phyloP scores from a whole-genome alignment of 2,113 vertebrate genomes.

The Myotis yumanensis region DNA sequence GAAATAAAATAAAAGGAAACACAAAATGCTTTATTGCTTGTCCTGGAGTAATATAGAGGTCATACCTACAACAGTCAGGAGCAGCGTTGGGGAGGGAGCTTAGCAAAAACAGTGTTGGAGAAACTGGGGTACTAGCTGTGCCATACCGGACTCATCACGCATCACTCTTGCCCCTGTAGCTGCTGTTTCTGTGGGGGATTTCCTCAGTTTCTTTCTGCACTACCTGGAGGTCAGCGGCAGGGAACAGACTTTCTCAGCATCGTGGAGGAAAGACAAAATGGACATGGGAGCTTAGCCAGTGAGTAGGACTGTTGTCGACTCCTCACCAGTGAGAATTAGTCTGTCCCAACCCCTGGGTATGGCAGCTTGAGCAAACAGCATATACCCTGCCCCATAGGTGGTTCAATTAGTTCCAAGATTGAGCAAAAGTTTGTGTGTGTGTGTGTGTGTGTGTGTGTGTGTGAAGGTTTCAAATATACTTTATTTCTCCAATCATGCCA shows the following conservation, averaged over 20 bases:
- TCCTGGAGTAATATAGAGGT: not conserved
- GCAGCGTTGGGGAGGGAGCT: not conserved
- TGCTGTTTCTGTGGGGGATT: not conserved
- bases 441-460: not conserved
- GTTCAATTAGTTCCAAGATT: not conserved
- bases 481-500: slow-evolving; percentile 84
- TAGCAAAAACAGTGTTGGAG: not conserved
- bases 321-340: not conserved
- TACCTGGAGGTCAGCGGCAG: not conserved
- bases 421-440: not conserved
- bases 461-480: slow-evolving; percentile 71
- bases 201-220: not conserved
- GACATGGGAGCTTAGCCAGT: not conserved
- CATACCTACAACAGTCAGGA: not conserved
- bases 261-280: not conserved
- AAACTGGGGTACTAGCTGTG: not conserved
- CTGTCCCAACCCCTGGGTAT: not conserved
- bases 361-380: not conserved
- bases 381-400: rapidly evolving
- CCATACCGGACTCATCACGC: not conserved
- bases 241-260: not conserved
- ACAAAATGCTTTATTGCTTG: not conserved
- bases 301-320: not conserved
- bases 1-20: slow-evolving; percentile 11
- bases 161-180: not conserved